Conservation (phyloP, 1,140 invertebrate genomes). For the Metaphire vulgaris region DNA sequence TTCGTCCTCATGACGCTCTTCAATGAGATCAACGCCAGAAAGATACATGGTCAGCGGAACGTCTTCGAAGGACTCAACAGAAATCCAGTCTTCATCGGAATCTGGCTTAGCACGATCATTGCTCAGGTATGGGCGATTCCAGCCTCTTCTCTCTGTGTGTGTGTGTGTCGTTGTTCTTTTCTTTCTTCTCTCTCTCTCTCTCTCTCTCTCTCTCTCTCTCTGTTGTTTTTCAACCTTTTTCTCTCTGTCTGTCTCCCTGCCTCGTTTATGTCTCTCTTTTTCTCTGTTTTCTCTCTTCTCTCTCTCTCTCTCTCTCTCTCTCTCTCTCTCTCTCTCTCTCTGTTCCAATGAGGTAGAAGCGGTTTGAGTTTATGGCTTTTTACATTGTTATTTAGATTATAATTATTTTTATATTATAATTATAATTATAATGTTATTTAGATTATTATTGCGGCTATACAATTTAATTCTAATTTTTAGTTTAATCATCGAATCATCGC, state of each 20-base stretch:
- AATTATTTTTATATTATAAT: neutral
- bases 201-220: neutral
- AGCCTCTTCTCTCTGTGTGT: neutral
- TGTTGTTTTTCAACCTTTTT: neutral
- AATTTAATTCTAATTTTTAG: slow-evolving; percentile 4
- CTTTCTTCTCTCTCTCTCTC: neutral
- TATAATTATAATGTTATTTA: neutral
- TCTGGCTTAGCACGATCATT: slow-evolving; percentile 84
- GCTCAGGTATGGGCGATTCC: slow-evolving; percentile 65
- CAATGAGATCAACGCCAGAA: no score
- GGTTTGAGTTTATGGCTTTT: neutral
- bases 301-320: neutral
- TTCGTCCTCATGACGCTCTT: no score
- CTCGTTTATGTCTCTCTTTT: neutral
- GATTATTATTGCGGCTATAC: neutral
- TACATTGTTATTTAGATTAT: slow-evolving; percentile 1
- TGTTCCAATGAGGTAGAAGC: no score
- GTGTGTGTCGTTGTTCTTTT: neutral
- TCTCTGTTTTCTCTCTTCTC: neutral
- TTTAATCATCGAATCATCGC: neutral
- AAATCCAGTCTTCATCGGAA: slow-evolving; percentile 94
- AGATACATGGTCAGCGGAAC: slow-evolving; percentile 96
- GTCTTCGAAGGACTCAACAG: slow-evolving; percentile 81
- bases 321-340: no score
- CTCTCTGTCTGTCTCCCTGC: neutral